phyloP scores from a whole-genome alignment of 2,888 invertebrate species.

The Perdita meconis region DNA sequence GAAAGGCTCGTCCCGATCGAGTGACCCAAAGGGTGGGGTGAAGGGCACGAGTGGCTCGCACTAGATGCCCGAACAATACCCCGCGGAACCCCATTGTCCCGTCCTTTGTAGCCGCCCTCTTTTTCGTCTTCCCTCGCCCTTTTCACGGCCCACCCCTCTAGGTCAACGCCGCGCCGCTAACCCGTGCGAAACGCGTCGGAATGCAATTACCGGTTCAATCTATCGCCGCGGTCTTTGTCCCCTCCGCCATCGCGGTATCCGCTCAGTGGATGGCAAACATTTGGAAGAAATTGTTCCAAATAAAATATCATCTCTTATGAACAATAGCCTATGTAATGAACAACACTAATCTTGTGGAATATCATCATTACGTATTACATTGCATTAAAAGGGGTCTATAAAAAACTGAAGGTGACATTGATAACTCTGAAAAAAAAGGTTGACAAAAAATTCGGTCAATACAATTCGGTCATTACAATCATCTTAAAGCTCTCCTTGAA shows the following conservation, averaged over 20 bases:
- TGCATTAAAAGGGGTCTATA: too few species aligned
- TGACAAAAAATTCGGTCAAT: too few species aligned
- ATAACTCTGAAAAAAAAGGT: too few species aligned
- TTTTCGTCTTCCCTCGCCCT: slow-evolving; percentile 17
- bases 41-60: slow-evolving; percentile 65
- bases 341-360: too few species aligned
- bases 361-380: too few species aligned
- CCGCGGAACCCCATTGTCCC: slow-evolving; percentile 61
- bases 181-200: slow-evolving; percentile 27
- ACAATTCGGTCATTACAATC: too few species aligned
- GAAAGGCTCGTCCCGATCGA: slow-evolving; percentile 59
- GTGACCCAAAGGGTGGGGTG: slow-evolving; percentile 31
- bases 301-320: too few species aligned
- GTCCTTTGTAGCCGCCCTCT: slow-evolving; percentile 51
- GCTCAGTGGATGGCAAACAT: neutral
- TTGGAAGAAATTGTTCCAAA: neutral
- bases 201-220: slow-evolving; percentile 34
- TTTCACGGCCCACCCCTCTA: slow-evolving; percentile 17
- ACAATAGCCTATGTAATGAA: too few species aligned
- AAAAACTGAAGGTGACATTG: too few species aligned
- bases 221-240: neutral
- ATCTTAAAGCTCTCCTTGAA: too few species aligned
- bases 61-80: slow-evolving; percentile 69
- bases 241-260: neutral
- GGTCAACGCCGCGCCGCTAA: slow-evolving; percentile 36